phyloP scores from a whole-genome alignment of 23 tunicate genomes.

The Clavelina lepadiformis region DNA sequence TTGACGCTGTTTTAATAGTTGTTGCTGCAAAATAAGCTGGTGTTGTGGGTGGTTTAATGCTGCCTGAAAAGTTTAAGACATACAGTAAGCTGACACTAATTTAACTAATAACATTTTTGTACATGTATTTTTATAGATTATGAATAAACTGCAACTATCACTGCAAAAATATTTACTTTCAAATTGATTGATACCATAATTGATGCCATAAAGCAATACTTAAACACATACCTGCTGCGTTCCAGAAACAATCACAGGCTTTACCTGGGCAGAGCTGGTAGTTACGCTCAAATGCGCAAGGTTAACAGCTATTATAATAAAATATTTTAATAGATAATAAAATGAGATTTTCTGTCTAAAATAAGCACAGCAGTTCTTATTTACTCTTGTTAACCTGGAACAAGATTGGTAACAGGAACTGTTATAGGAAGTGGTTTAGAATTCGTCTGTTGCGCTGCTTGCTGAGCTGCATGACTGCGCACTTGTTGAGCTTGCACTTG shows the following conservation, averaged over 20 bases:
- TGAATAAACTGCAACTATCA: too few species aligned
- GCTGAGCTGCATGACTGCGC: constrained; percentile 53
- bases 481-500: constrained; percentile 74
- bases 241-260: constrained; percentile 35
- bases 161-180: too few species aligned
- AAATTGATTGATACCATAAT: too few species aligned
- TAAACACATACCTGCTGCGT: too few species aligned
- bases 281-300: constrained; percentile 8
- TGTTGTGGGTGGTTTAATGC: constrained; percentile 15
- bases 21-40: constrained; percentile 51
- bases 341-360: too few species aligned
- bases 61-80: constrained; percentile 4
- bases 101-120: neutral
- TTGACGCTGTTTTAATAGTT: constrained; percentile 51
- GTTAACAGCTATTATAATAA: neutral
- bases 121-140: too few species aligned
- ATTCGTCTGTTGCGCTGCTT: constrained; percentile 46
- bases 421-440: constrained; percentile 65
- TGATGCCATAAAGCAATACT: too few species aligned
- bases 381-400: constrained; percentile 11
- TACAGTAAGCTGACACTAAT: neutral
- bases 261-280: constrained; percentile 12
- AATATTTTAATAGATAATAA: neutral
- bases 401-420: constrained; percentile 59
- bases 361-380: too few species aligned